These are phyloP conservation scores for Hyaena hyaena DNA, from an alignment of 2,113 vertebrate genomes.

Conservation along the genomic window DNA sequence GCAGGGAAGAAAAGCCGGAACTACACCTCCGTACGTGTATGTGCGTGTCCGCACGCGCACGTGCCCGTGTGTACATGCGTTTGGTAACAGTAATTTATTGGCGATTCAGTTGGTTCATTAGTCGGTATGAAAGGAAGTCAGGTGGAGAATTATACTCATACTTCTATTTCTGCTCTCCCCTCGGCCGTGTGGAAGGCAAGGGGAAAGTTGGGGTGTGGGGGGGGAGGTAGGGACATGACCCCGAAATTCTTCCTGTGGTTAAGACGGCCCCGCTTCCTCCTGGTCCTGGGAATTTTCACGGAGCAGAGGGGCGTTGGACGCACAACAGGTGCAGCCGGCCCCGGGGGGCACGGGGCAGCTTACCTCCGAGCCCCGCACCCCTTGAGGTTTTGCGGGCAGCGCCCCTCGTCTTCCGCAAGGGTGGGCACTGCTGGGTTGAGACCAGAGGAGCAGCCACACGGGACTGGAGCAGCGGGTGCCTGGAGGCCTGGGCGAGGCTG, in stretches of 20 bases:
- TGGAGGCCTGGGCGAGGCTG: background rate
- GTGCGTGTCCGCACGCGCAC: background rate
- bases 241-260: background rate
- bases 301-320: rapidly evolving
- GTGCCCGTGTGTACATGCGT: background rate
- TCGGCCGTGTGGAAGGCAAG: background rate
- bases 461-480: background rate
- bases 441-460: background rate
- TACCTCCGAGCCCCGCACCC: background rate
- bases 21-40: background rate
- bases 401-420: background rate
- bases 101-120: slow-evolving; percentile 59
- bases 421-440: background rate
- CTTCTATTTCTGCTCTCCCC: background rate
- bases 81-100: slow-evolving; percentile 83
- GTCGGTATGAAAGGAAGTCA: slow-evolving; percentile 57
- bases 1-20: background rate
- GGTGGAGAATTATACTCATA: background rate
- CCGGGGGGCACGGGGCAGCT: background rate
- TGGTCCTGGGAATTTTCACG: background rate
- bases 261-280: background rate
- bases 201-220: background rate
- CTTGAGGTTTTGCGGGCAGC: background rate
- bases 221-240: background rate
- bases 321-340: background rate